Evolutionary conservation across 2,888 invertebrate species (phyloP).

Genomic region (Autographa pulchrina): DNA sequence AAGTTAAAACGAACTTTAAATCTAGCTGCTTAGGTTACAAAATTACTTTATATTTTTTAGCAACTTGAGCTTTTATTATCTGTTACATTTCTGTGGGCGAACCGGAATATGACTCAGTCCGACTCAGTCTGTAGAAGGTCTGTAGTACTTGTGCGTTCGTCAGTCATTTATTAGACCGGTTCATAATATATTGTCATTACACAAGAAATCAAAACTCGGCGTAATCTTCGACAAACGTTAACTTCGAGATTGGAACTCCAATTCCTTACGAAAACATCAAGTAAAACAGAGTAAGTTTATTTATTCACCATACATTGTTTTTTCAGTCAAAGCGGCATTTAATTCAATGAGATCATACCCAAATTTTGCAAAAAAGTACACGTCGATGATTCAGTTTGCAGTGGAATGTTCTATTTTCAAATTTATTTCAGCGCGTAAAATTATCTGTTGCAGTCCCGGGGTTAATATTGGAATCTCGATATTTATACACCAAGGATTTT

Average conservation of each 20-base stretch:
- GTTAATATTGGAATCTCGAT: background rate
- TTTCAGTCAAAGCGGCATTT: background rate
- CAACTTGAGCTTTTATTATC: no score
- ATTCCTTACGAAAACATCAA: background rate
- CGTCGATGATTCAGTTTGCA: background rate
- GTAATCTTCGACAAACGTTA: no score
- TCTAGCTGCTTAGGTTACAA: no score
- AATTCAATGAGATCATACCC: background rate
- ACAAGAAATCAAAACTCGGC: no score
- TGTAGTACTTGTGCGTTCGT: no score
- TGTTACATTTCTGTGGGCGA: no score
- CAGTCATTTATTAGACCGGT: no score
- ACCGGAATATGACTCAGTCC: no score
- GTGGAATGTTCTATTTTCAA: slow-evolving; percentile 5
- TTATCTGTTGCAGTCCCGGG: background rate
- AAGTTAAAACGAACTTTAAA: no score
- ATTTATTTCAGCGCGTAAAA: background rate
- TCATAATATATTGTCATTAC: no score
- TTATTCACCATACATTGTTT: background rate
- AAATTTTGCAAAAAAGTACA: background rate
- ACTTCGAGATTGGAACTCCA: background rate
- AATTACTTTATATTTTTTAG: no score
- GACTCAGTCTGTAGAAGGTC: no score
- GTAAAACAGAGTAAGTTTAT: background rate
- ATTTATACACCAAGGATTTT: background rate